Percentiles rank a stretch among this genome's conserved stretches.
phyloP scores from a whole-genome alignment of 2,888 invertebrate genomes.

The Malachius bipustulatus region DNA sequence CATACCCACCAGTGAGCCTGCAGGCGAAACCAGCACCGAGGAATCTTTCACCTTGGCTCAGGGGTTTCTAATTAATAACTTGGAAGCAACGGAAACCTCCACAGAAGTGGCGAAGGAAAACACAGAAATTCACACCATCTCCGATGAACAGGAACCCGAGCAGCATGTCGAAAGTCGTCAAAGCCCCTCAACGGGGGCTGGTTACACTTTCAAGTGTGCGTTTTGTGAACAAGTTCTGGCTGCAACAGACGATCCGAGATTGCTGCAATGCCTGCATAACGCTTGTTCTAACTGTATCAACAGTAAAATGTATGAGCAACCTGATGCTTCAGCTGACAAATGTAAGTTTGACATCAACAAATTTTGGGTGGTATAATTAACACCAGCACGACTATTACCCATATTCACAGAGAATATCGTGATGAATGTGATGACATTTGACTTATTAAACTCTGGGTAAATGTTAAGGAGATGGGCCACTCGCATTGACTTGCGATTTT shows the following conservation, averaged over 20 bases:
- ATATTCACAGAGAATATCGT: no score
- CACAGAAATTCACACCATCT: conserved; percentile 3
- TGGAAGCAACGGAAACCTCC: neutral
- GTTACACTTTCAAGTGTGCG: conserved; percentile 33
- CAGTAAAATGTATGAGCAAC: conserved; percentile 47
- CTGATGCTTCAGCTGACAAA: conserved; percentile 28
- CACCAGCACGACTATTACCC: no score
- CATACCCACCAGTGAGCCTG: neutral
- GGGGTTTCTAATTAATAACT: neutral
- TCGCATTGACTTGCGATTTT: no score
- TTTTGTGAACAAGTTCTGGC: conserved; percentile 41
- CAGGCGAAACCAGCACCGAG: no score
- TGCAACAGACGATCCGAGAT: conserved; percentile 55
- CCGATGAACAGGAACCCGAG: conserved; percentile 26
- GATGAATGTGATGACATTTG: no score
- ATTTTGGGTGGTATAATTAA: no score
- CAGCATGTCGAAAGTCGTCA: conserved; percentile 26
- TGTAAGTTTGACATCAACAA: conserved; percentile 19
- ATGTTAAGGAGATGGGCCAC: no score
- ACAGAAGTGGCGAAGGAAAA: neutral
- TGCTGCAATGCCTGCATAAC: conserved; percentile 80
- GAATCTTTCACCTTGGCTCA: neutral
- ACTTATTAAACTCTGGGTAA: no score
- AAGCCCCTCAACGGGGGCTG: conserved; percentile 34
- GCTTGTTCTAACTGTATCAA: conserved; percentile 66